Conservation (phyloP, 2,888 invertebrate genomes). For the Hartigia nigra region DNA sequence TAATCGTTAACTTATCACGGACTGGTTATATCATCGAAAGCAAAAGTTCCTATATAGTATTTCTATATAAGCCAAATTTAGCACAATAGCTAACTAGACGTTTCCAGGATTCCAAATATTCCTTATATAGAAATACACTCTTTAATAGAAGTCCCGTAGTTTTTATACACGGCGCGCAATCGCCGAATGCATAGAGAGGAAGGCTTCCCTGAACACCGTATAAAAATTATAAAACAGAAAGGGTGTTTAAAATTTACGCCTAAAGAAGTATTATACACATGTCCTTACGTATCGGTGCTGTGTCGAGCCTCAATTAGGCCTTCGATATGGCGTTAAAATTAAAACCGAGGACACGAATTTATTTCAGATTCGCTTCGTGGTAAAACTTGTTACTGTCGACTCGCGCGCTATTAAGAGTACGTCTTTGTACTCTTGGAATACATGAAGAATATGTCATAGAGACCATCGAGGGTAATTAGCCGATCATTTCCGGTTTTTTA, state of each 20-base stretch:
- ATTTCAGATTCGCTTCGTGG: background rate
- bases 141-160: slow-evolving; percentile 40
- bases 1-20: background rate
- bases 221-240: slow-evolving; percentile 59
- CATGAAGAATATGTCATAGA: background rate
- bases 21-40: background rate
- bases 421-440: background rate
- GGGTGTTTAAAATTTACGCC: slow-evolving; percentile 51
- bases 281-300: slow-evolving; percentile 45
- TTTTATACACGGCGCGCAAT: slow-evolving; percentile 39
- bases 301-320: slow-evolving; percentile 53
- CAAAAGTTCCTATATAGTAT: slow-evolving; percentile 22
- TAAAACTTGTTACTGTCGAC: background rate
- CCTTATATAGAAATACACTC: slow-evolving; percentile 45
- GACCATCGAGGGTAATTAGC: background rate
- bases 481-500: background rate
- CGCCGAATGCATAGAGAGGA: slow-evolving; percentile 36
- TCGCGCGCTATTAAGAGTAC: background rate
- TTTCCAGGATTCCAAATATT: slow-evolving; percentile 40
- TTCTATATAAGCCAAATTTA: slow-evolving; percentile 52
- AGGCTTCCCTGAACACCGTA: slow-evolving; percentile 46
- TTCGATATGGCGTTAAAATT: slow-evolving; percentile 30
- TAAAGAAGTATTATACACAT: slow-evolving; percentile 52
- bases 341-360: slow-evolving; percentile 1
- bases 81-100: slow-evolving; percentile 42